phyloP scores from a whole-genome alignment of 2,888 invertebrate species.

The Polyommatus iphigenia region DNA sequence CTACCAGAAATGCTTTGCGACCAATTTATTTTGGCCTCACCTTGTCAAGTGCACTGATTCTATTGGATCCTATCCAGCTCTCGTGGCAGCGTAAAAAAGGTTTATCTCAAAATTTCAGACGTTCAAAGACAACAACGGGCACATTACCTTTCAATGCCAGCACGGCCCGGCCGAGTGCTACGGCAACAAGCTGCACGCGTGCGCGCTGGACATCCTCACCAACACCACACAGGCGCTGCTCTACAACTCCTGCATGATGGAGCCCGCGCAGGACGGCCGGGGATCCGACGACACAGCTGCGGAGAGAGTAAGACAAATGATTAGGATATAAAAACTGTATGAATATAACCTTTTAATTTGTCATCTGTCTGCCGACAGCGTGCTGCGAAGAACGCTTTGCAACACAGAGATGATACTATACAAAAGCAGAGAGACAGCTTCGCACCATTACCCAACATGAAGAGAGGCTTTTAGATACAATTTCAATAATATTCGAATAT shows the following conservation, averaged over 20 bases:
- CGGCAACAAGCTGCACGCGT: conserved; percentile 90
- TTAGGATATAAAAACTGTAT: too few species aligned
- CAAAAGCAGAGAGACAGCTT: too few species aligned
- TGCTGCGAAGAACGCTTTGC: too few species aligned
- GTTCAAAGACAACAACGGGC: conserved; percentile 38
- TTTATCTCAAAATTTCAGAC: conserved; percentile 47
- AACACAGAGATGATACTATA: too few species aligned
- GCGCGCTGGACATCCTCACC: conserved; percentile 82
- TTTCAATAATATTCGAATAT: too few species aligned
- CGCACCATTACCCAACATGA: too few species aligned
- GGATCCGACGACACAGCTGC: conserved; percentile 43
- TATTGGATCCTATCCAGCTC: not conserved
- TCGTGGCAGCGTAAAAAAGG: too few species aligned
- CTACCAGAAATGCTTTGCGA: not conserved
- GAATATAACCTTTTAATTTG: too few species aligned
- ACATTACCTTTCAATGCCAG: conserved; percentile 83
- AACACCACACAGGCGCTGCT: conserved; percentile 79
- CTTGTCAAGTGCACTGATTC: not conserved
- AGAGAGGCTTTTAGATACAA: too few species aligned
- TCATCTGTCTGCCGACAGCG: too few species aligned
- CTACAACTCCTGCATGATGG: conserved; percentile 86
- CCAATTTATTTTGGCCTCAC: too few species aligned
- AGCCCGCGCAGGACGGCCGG: conserved; percentile 6
- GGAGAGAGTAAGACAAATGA: conserved; percentile 37
- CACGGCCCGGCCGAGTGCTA: conserved; percentile 87